Conservation (phyloP, 1,140 invertebrate species). For the Penaeus chinensis region DNA sequence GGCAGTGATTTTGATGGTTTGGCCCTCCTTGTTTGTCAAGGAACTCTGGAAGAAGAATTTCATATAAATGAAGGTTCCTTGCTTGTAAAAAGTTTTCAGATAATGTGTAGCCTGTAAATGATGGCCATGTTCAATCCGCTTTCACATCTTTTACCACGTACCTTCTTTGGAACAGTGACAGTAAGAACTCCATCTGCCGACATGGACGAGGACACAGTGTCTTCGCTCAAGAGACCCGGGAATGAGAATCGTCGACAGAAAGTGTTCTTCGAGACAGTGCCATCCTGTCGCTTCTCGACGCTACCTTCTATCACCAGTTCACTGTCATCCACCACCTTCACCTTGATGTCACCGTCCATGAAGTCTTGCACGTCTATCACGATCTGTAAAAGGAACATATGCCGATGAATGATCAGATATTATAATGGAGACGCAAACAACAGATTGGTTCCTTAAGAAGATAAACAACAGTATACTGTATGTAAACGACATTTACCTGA, state of each 20-base stretch:
- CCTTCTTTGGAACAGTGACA: slow-evolving; percentile 53
- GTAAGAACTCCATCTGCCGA: slow-evolving; percentile 60
- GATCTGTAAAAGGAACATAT: slow-evolving; percentile 26
- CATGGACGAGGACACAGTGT: slow-evolving; percentile 53
- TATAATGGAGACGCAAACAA: background rate
- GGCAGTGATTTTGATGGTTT: background rate
- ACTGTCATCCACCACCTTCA: slow-evolving; percentile 60
- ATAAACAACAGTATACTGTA: background rate
- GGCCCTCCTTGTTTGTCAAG: background rate
- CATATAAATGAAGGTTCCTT: too few species aligned
- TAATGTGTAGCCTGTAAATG: background rate
- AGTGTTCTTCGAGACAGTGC: slow-evolving; percentile 45
- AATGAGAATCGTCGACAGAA: slow-evolving; percentile 57
- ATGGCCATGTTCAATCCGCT: background rate
- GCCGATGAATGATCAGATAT: background rate
- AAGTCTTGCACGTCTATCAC: slow-evolving; percentile 62
- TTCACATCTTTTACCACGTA: background rate
- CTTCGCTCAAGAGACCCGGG: slow-evolving; percentile 48
- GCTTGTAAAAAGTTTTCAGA: too few species aligned
- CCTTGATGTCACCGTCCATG: slow-evolving; percentile 51
- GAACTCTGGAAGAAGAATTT: background rate
- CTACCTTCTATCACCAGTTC: slow-evolving; percentile 60
- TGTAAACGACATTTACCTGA: slow-evolving; percentile 24
- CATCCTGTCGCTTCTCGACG: slow-evolving; percentile 44
- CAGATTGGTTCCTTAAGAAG: background rate